Base-by-base conservation (phyloP, 1,140 invertebrate species). In the Ylistrum balloti region DNA sequence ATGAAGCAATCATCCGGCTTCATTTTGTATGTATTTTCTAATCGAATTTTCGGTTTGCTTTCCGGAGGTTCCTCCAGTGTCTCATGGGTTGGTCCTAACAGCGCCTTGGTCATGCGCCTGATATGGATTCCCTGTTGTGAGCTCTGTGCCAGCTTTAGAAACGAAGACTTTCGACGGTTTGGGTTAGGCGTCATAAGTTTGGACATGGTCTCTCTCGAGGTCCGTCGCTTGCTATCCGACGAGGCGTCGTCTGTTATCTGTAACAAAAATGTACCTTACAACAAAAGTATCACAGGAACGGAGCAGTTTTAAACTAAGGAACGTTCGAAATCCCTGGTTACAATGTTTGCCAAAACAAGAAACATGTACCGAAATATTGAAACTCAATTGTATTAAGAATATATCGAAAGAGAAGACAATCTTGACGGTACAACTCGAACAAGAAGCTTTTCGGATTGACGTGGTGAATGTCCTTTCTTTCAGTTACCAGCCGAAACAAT, bases 1-100 rank as follows among this genome's bases (percentile, higher is more conserved):
- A 86, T n/a, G 38, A 94, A 93, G 15, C 41, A 91, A 32, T 90
- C 85, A 35, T 93, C 91, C 17, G 94, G 94, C 33, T 35, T 34
- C 90, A 94, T 91, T 91, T 90, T 91, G 88, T 92, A 94, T 11
- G 94, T 94, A 88, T 94, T 94, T 86, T 93, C 93, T 32, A 91
- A 22, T 22, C 48, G 85, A 3, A 93, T 32, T 91, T 93, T 94
- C 15, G 91, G 91, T 85, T 94, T 94, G 11, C 32, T 20, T 13
- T 88, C 45, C 32, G 22, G 28, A 45, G 45, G 86, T 88, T 90
- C 91, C 32, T 88, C 88, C 15, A 33, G 74, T 33, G 85, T 74
- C 20, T 91, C 90, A 1, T 28, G 56, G 56, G 15, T 74, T 9
- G n/a, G 56, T 33, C 86, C 89, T 20, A 93, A 32, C 0, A 90